Percentiles rank a stretch among this genome's conserved stretches.
Evolutionary conservation across 2,888 invertebrate species (phyloP).

Genomic region (Celastrina argiolus): DNA sequence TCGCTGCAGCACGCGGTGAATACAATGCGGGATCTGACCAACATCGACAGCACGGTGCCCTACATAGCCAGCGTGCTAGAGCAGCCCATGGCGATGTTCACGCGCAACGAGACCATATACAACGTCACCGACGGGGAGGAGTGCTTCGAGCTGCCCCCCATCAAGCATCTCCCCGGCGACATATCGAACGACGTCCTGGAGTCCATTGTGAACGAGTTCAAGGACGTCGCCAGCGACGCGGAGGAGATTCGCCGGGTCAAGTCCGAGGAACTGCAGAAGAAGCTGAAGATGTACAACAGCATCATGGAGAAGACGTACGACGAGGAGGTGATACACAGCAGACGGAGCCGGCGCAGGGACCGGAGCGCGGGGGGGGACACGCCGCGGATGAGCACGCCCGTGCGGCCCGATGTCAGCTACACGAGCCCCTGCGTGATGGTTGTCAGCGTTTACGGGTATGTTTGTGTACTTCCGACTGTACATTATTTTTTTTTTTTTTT

Average conservation of each 20-base stretch:
- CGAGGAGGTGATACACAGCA: constrained; percentile 81
- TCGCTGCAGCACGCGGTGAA: constrained; percentile 68
- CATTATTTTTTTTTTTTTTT: too few species aligned
- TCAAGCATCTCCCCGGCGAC: constrained; percentile 69
- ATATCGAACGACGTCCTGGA: constrained; percentile 62
- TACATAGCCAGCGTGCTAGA: constrained; percentile 64
- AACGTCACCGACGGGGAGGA: constrained; percentile 82
- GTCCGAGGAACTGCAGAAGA: constrained; percentile 61
- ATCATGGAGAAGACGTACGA: constrained; percentile 86
- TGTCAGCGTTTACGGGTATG: constrained; percentile 44
- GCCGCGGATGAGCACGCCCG: constrained; percentile 50
- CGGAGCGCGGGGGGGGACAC: constrained; percentile 48
- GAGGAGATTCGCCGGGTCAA: constrained; percentile 53
- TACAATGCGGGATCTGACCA: constrained; percentile 61
- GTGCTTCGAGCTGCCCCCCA: constrained; percentile 84
- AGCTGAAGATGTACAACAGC: constrained; percentile 82
- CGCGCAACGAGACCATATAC: constrained; percentile 52
- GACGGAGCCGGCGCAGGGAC: constrained; percentile 55
- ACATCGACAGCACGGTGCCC: constrained; percentile 59
- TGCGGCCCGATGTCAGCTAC: constrained; percentile 45
- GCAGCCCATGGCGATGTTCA: constrained; percentile 59
- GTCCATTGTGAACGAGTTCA: constrained; percentile 65
- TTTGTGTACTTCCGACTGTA: constrained; percentile 1
- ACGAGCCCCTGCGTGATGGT: constrained; percentile 60
- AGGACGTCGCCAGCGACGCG: constrained; percentile 54